These are phyloP conservation scores for Malaclemys terrapin DNA, from an alignment of 2,113 vertebrate genomes.

Conservation along the genomic window DNA sequence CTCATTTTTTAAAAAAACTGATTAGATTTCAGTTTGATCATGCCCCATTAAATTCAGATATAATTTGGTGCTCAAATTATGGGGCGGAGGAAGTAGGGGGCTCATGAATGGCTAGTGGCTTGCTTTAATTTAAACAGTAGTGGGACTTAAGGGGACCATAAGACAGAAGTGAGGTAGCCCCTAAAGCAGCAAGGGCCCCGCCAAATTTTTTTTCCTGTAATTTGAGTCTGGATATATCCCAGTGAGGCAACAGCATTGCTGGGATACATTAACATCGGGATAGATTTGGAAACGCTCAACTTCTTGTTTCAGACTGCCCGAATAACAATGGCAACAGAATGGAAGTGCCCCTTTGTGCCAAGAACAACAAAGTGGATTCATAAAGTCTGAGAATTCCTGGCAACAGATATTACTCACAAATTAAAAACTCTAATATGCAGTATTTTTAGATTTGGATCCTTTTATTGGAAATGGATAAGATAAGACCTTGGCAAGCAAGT, in stretches of 20 bases:
- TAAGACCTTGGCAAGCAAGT: conserved; percentile 15
- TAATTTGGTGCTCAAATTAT: not conserved
- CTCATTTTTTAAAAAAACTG: not conserved
- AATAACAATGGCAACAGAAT: conserved; percentile 64
- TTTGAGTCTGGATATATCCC: not conserved
- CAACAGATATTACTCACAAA: conserved; percentile 34
- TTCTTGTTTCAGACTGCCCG: conserved; percentile 61
- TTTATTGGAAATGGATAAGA: conserved; percentile 10
- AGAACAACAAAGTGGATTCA: conserved; percentile 64
- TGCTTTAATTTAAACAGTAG: too few species aligned
- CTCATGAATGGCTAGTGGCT: not conserved
- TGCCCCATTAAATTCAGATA: conserved; percentile 23
- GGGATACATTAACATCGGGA: conserved; percentile 24
- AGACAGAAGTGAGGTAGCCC: not conserved
- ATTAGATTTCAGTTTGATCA: conserved; percentile 9
- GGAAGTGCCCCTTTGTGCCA: conserved; percentile 54
- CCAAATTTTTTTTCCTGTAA: not conserved
- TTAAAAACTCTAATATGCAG: not conserved
- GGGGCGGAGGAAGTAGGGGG: too few species aligned
- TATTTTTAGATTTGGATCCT: conserved; percentile 52
- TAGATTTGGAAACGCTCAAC: conserved; percentile 41
- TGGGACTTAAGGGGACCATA: not conserved
- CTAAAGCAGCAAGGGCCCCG: not conserved
- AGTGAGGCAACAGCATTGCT: conserved; percentile 43
- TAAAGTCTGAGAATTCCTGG: conserved; percentile 63